phyloP scores from a whole-genome alignment of 2,888 invertebrate species.

The Zele albiditarsus region DNA sequence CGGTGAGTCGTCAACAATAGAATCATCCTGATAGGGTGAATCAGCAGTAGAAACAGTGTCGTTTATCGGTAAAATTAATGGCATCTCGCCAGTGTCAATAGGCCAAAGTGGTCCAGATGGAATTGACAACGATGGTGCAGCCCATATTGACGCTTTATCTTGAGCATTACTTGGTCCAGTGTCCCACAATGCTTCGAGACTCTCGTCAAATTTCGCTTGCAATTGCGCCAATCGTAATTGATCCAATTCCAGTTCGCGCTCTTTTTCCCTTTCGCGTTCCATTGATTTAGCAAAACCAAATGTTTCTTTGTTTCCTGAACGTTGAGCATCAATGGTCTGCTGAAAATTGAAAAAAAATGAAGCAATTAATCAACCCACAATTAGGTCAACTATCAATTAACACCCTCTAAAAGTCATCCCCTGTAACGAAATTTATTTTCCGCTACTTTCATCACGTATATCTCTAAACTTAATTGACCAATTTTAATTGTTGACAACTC shows the following conservation, averaged over 20 bases:
- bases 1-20: constrained; percentile 65
- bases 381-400: no score
- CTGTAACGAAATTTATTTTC: no score
- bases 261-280: constrained; percentile 66
- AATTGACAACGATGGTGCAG: constrained; percentile 70
- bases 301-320: constrained; percentile 63
- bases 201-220: constrained; percentile 81
- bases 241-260: constrained; percentile 70
- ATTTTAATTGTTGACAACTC: no score
- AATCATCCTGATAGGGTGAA: constrained; percentile 62
- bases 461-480: no score
- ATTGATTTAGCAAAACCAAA: constrained; percentile 69
- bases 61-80: constrained; percentile 61
- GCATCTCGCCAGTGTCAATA: constrained; percentile 60
- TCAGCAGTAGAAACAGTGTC: constrained; percentile 58
- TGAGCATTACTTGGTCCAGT: constrained; percentile 73
- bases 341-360: constrained; percentile 28
- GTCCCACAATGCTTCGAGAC: constrained; percentile 81
- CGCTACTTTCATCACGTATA: no score
- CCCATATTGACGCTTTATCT: constrained; percentile 70
- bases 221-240: constrained; percentile 77
- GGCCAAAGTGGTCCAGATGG: constrained; percentile 70
- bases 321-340: constrained; percentile 61
- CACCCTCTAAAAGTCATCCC: no score
- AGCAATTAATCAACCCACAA: neutral